phyloP scores from a whole-genome alignment of 2,888 invertebrate species.

The Prenolepis imparis region DNA sequence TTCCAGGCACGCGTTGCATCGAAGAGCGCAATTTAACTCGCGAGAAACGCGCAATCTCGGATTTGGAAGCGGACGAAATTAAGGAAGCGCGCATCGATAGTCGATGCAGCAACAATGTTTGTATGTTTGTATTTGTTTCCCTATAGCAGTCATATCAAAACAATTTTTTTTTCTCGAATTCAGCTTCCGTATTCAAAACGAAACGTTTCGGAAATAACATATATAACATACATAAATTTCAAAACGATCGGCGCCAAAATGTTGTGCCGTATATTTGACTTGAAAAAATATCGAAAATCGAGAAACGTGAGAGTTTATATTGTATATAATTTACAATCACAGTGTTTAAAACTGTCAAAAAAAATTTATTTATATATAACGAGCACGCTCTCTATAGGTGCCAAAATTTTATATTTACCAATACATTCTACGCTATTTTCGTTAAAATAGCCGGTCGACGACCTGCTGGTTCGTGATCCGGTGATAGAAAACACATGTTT shows the following conservation, averaged over 20 bases:
- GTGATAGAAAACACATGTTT: conserved; percentile 60
- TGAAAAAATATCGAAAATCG: neutral
- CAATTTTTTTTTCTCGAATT: neutral
- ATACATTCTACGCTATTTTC: neutral
- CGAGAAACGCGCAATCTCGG: conserved; percentile 5
- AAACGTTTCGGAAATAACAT: neutral
- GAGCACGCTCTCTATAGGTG: neutral
- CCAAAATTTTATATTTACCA: neutral
- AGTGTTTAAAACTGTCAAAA: neutral
- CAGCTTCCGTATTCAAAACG: neutral
- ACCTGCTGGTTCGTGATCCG: neutral
- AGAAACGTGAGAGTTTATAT: neutral
- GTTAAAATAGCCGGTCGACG: conserved; percentile 8
- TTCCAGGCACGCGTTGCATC: conserved; percentile 42
- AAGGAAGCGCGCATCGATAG: neutral
- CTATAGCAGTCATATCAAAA: neutral
- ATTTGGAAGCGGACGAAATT: conserved; percentile 32
- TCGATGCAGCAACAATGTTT: neutral
- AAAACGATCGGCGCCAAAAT: neutral
- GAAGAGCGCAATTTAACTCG: conserved; percentile 4
- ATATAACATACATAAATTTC: neutral
- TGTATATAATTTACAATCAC: neutral
- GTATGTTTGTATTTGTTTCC: neutral
- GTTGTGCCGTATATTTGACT: neutral
- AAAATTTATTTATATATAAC: neutral